Base-by-base conservation (phyloP, 2,888 invertebrate genomes). In the Syritta pipiens region DNA sequence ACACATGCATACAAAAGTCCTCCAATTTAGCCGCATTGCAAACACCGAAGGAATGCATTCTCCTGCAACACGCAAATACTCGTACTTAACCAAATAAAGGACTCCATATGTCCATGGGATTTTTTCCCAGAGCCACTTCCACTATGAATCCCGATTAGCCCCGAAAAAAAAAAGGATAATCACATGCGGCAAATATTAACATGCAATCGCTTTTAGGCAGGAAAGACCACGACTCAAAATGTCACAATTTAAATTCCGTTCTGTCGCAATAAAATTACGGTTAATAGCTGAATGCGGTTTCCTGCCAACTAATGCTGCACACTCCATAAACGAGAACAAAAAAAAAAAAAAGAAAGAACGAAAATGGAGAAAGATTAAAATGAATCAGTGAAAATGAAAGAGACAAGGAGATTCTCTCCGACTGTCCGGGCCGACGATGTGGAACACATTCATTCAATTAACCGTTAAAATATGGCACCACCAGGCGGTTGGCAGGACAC, bases 201-300 rank as follows among this genome's bases (percentile, higher is more conserved):
- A 74, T 68, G 74, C 79, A 79, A 79, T 67, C 42, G 26, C 44
- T 74, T 42, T 57, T 46, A 51, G 42, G 60, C 42, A 37, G 14
- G 10, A 14, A 26, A 32, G 49, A 37, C 35, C 48, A 44, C 26
- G 53, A 40, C 42, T 53, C 51, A 53, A 57, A 79, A 57, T 68
- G 79, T 74, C 62, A 60, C 79, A 79, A 57, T 74, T 68, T 35
- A 44, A 62, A 67, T 35, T 79, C 67, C 40, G 5, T 28, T 53
- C 26, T 68, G 74, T 62, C 67, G 74, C 74, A 79, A 67, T 74
- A 55, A 74, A 68, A 74, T 74, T 79, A 79, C 42, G 65, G 77
- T 62, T 79, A 74, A 79, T 53, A 48, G 65, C 51, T 10, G 24
- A 77, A 46, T 48, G 60, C 48, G 26, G 71, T 65, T 63, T 28